Conservation (phyloP, 2,888 invertebrate genomes). For the Ferdinandea cuprea region DNA sequence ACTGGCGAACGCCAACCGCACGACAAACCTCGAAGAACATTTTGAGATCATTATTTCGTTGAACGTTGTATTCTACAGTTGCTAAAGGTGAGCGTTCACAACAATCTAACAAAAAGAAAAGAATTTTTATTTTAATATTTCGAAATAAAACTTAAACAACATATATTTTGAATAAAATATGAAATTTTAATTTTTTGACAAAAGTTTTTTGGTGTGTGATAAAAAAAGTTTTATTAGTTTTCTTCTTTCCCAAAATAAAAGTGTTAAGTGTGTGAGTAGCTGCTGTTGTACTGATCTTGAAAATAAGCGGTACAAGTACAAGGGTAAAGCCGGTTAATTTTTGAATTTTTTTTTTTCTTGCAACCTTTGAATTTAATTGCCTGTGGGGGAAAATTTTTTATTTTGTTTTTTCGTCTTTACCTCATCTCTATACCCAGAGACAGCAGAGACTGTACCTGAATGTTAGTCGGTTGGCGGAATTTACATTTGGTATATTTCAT, state of each 20-base stretch:
- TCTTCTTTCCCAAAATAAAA: slow-evolving; percentile 5
- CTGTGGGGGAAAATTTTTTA: slow-evolving; percentile 3
- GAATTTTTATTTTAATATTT: slow-evolving; percentile 42
- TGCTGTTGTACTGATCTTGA: slow-evolving; percentile 34
- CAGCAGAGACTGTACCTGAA: slow-evolving; percentile 58
- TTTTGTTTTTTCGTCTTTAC: no score
- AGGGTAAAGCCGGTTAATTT: slow-evolving; percentile 53
- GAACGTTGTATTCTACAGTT: slow-evolving; percentile 83
- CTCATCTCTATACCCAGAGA: neutral
- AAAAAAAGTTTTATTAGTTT: no score
- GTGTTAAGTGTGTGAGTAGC: slow-evolving; percentile 49
- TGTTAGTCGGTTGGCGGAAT: slow-evolving; percentile 36
- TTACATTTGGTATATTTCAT: no score
- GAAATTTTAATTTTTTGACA: slow-evolving; percentile 31
- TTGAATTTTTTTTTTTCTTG: slow-evolving; percentile 24
- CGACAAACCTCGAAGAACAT: slow-evolving; percentile 77
- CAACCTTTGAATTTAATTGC: slow-evolving; percentile 6
- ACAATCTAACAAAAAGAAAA: slow-evolving; percentile 34
- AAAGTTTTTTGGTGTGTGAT: slow-evolving; percentile 44
- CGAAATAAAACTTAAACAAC: slow-evolving; percentile 4
- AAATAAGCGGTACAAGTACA: slow-evolving; percentile 3
- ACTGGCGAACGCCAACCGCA: slow-evolving; percentile 41
- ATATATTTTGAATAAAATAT: neutral
- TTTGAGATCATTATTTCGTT: slow-evolving; percentile 83
- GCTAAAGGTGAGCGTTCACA: slow-evolving; percentile 81